Conservation (phyloP, 2,113 vertebrate genomes). For the Tapirus terrestris region DNA sequence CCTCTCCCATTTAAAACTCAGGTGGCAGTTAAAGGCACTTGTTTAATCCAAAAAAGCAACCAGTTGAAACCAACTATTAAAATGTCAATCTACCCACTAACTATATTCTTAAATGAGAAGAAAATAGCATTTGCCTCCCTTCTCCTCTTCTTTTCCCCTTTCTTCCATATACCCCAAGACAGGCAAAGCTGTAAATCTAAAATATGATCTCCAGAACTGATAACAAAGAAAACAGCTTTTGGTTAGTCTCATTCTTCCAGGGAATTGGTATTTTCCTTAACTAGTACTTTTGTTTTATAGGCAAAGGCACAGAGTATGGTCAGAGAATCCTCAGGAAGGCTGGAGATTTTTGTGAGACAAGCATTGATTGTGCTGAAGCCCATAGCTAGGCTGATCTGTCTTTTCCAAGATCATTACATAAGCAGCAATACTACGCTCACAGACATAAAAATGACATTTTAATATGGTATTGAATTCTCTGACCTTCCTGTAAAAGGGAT, state of each 20-base stretch:
- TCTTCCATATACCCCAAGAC: background rate
- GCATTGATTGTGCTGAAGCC: conserved; percentile 76
- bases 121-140: conserved; percentile 38
- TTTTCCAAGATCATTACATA: conserved; percentile 84
- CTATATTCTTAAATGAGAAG: conserved; percentile 63
- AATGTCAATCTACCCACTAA: conserved; percentile 59
- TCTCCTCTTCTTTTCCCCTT: background rate
- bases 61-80: conserved; percentile 62
- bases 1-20: conserved; percentile 66
- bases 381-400: conserved; percentile 83
- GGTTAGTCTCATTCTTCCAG: conserved; percentile 57
- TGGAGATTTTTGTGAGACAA: conserved; percentile 81
- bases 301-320: conserved; percentile 77
- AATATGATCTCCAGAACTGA: background rate
- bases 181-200: conserved; percentile 55
- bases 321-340: conserved; percentile 82
- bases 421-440: conserved; percentile 76
- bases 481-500: conserved; percentile 58
- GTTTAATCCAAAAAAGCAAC: conserved; percentile 54
- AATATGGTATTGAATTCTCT: conserved; percentile 64
- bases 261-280: conserved; percentile 64
- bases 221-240: conserved; percentile 69
- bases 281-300: conserved; percentile 59
- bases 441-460: conserved; percentile 78
- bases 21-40: conserved; percentile 65